A percentile compares a stretch with the other conserved stretches of the same genome.
Evolutionary conservation across 1,140 invertebrate genomes (phyloP).

Genomic region (Pseudomyrmex flavicornis): DNA sequence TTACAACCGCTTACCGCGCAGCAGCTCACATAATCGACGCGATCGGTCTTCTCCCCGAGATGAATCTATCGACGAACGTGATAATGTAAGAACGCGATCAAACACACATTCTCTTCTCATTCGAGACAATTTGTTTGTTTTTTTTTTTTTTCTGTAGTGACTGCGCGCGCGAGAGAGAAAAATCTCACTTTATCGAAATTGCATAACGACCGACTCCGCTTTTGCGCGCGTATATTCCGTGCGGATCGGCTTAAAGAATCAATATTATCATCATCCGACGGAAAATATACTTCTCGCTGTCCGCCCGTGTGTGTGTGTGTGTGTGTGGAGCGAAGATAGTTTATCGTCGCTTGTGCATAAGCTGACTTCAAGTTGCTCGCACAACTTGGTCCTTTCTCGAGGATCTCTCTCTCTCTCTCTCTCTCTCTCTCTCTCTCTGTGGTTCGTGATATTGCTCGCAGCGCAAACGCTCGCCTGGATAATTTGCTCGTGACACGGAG

Average conservation of each 20-base stretch:
- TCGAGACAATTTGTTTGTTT: no score
- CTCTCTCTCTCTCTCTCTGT: conserved; percentile 1
- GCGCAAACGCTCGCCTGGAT: conserved; percentile 46
- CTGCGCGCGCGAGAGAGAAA: no score
- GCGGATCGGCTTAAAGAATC: no score
- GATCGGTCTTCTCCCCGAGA: not conserved
- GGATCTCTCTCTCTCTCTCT: not conserved
- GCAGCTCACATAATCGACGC: not conserved
- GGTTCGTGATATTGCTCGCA: conserved; percentile 50
- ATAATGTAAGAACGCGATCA: not conserved
- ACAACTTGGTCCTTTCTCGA: not conserved
- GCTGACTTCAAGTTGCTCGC: conserved; percentile 15
- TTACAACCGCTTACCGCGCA: conserved; percentile 1
- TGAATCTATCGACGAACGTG: not conserved
- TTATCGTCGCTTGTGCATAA: conserved; percentile 5
- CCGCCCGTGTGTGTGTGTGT: not conserved
- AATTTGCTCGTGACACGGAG: conserved; percentile 64
- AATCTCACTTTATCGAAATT: no score
- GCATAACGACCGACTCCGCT: no score
- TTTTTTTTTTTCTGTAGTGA: no score
- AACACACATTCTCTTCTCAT: no score
- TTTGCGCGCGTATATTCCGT: no score
- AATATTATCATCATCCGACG: no score
- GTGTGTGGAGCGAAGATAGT: not conserved
- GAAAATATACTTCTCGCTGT: not conserved